Conservation (phyloP, 1,140 invertebrate genomes). For the Sycophila sp. region DNA sequence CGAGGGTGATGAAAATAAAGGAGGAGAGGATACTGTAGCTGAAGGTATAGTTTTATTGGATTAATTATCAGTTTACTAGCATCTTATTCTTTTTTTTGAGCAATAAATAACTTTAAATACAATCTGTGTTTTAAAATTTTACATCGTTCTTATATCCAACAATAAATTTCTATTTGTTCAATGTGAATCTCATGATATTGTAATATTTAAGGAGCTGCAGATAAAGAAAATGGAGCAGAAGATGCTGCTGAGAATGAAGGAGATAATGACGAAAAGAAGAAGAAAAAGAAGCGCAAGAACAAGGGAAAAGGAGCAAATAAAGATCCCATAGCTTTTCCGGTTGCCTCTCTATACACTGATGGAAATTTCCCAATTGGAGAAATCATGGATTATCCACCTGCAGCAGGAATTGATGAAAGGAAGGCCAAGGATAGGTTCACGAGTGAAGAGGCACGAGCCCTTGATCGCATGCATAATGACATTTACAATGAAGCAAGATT, state of each 20-base stretch:
- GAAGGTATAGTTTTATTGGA: constrained; percentile 42
- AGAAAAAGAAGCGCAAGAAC: constrained; percentile 64
- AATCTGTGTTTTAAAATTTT: too few species aligned
- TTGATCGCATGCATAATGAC: constrained; percentile 85
- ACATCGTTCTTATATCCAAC: too few species aligned
- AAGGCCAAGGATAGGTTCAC: constrained; percentile 89
- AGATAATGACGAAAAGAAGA: constrained; percentile 73
- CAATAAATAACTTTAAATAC: too few species aligned
- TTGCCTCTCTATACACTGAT: constrained; percentile 86
- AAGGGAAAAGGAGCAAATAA: constrained; percentile 74
- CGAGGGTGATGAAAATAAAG: constrained; percentile 55
- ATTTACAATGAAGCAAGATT: constrained; percentile 95
- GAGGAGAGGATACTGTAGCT: constrained; percentile 49
- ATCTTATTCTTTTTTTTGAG: too few species aligned
- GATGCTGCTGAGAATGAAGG: constrained; percentile 61
- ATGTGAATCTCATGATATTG: too few species aligned
- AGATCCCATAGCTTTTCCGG: constrained; percentile 86
- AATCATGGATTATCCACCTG: constrained; percentile 80
- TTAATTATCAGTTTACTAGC: too few species aligned
- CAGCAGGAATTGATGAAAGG: constrained; percentile 77
- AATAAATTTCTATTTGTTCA: too few species aligned
- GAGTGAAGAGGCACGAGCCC: constrained; percentile 89
- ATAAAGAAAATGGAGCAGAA: constrained; percentile 50
- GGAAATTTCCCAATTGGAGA: constrained; percentile 84
- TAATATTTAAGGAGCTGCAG: background rate